Base-by-base conservation (phyloP, 2,888 invertebrate genomes). In the Pseudeuparius sepicola region DNA sequence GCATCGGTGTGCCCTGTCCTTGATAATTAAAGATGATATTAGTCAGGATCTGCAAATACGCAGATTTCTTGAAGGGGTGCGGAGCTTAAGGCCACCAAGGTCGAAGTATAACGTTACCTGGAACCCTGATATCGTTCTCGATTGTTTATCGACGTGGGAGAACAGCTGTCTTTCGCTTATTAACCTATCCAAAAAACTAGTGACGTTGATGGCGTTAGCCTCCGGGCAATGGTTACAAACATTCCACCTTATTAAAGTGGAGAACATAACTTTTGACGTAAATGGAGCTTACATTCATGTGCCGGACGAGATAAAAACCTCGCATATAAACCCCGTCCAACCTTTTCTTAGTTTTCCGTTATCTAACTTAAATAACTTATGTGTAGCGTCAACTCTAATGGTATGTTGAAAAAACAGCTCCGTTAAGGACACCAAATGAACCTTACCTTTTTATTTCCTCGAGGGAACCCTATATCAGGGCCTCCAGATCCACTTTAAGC, bases 21-120 rank as follows among this genome's bases (percentile, higher is more conserved):
- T 32, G 14, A 32, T 32, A 10, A 13, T 31, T 31, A 13, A 13
- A 20, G 20, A 18, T 10, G 14, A 15, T 10, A n/a, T n/a, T n/a
- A n/a, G 30, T 15, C 15, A 41, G 20, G 26, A 44, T 11, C 33
- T 29, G 4, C 20, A 31, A 18, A 31, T 45, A n/a, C 40, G 43
- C 34, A 23, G 48, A 10, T 49, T 46, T 36, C 38, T 48, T 12
- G 46, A 39, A 27, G 43, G 44, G 2, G 37, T 47, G 4, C 41
- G 18, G 9, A 44, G 39, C 11, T 23, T 45, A 28, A 45, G 42
- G 30, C 47, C 45, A 27, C 30, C 29, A 27, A 37, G 20, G 35
- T 41, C 45, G 6, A 42, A 36, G 33, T 46, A 53, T 36, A 38
- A 49, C 24, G 9, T 10, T 10, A 51, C 40, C 1, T 54, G 54